Evolutionary conservation across 2,113 vertebrate genomes (phyloP).

Genomic region (Chaetorhynchus papuensis): DNA sequence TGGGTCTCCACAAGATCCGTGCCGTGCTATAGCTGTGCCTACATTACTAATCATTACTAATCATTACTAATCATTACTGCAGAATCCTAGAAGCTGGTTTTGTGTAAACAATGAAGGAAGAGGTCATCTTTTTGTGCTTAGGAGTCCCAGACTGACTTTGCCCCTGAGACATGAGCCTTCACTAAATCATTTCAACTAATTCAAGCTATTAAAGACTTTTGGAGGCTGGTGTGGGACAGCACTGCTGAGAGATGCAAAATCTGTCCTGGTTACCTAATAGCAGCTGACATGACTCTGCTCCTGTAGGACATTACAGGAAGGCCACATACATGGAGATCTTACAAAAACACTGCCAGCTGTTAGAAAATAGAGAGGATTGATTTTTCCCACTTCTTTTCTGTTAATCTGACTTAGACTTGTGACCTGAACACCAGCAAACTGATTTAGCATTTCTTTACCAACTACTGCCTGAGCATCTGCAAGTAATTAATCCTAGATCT

Average conservation of each 20-base stretch:
- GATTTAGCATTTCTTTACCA: background rate
- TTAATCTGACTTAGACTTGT: background rate
- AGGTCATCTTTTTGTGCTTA: background rate
- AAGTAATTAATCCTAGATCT: background rate
- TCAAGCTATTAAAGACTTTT: background rate
- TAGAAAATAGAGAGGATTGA: background rate
- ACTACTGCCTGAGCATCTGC: background rate
- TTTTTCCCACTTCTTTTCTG: background rate
- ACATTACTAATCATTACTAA: no score
- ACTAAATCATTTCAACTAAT: background rate
- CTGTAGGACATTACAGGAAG: background rate
- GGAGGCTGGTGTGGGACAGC: background rate
- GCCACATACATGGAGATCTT: background rate
- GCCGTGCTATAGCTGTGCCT: background rate
- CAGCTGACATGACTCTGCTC: background rate
- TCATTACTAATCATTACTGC: background rate
- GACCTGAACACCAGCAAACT: background rate
- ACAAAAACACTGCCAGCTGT: background rate
- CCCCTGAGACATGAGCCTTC: background rate
- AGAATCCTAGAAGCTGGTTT: background rate
- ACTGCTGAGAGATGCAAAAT: background rate
- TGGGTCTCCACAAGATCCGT: accelerated
- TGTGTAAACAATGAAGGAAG: background rate
- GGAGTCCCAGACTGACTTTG: background rate
- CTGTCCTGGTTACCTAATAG: background rate